Evolutionary conservation across 2,888 invertebrate genomes (phyloP).

Genomic region (Melanchra persicariae): DNA sequence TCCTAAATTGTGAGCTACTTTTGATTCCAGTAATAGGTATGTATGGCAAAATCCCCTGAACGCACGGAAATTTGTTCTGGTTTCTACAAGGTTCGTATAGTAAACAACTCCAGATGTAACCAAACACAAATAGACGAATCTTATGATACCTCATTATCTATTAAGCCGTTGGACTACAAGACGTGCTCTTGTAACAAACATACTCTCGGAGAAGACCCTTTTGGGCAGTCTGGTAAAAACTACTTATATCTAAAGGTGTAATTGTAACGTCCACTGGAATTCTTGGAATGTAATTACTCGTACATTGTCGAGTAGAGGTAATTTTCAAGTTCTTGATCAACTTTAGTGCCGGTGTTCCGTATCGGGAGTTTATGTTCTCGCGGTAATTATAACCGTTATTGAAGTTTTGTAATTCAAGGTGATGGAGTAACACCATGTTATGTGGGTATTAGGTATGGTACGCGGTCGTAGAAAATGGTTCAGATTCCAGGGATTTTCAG

Average conservation of each 20-base stretch:
- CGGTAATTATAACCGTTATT: slow-evolving; percentile 14
- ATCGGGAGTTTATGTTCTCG: slow-evolving; percentile 24
- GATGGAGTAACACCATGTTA: slow-evolving; percentile 4
- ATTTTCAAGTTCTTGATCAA: slow-evolving; percentile 21
- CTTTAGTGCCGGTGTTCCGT: slow-evolving; percentile 15
- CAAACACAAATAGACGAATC: too few relatives aligned
- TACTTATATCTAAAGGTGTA: background rate
- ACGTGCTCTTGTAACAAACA: too few relatives aligned
- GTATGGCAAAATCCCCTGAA: too few relatives aligned
- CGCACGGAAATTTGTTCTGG: too few relatives aligned
- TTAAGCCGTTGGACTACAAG: too few relatives aligned
- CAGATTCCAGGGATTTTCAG: background rate
- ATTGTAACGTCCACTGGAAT: background rate
- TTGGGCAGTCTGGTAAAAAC: too few relatives aligned
- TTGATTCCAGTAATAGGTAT: too few relatives aligned
- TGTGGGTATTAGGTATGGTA: background rate
- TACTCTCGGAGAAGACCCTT: too few relatives aligned
- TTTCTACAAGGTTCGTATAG: too few relatives aligned
- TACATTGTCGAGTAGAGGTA: slow-evolving; percentile 8
- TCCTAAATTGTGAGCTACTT: too few relatives aligned
- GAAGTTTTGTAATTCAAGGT: slow-evolving; percentile 9
- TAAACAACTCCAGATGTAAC: too few relatives aligned
- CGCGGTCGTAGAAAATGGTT: background rate
- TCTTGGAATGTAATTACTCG: slow-evolving; percentile 13
- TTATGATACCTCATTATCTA: too few relatives aligned